phyloP scores from a whole-genome alignment of 2,797 vertebrate genomes.

The Selene dorsalis region DNA sequence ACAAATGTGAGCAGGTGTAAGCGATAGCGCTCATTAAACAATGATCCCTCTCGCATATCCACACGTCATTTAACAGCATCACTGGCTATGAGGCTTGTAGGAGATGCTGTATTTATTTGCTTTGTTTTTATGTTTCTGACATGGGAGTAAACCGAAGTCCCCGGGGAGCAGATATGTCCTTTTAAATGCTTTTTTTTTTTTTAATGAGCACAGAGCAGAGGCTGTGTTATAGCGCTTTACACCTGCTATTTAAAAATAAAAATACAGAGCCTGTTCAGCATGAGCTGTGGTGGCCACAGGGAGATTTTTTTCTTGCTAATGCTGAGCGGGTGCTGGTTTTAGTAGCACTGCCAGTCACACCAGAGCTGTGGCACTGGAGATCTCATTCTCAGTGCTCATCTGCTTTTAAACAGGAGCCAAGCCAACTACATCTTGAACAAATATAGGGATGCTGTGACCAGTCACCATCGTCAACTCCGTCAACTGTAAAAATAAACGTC shows the following conservation, averaged over 20 bases:
- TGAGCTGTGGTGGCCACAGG: slow-evolving; percentile 26
- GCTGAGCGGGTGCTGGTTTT: slow-evolving; percentile 16
- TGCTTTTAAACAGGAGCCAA: slow-evolving; percentile 12
- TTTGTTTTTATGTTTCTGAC: slow-evolving; percentile 27
- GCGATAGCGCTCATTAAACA: slow-evolving; percentile 55
- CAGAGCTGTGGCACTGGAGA: slow-evolving; percentile 7
- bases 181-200: slow-evolving; percentile 43
- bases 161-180: slow-evolving; percentile 30
- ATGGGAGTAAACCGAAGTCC: slow-evolving; percentile 31
- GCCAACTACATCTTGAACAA: not conserved
- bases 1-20: slow-evolving; percentile 69
- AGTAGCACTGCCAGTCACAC: slow-evolving; percentile 11
- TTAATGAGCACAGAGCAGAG: slow-evolving; percentile 49
- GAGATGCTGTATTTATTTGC: slow-evolving; percentile 44
- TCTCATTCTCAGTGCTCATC: not conserved
- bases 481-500: too few species aligned
- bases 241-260: slow-evolving; percentile 53
- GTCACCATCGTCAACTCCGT: too few species aligned
- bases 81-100: slow-evolving; percentile 34
- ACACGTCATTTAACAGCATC: slow-evolving; percentile 52
- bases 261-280: slow-evolving; percentile 26
- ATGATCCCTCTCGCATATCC: slow-evolving; percentile 55
- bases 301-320: slow-evolving; percentile 28
- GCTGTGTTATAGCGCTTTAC: slow-evolving; percentile 35
- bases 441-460: too few species aligned